These are phyloP conservation scores for Tethya wilhelma DNA, from an alignment of 37 sponge, comb jelly and placozoan species.

Conservation along the genomic window DNA sequence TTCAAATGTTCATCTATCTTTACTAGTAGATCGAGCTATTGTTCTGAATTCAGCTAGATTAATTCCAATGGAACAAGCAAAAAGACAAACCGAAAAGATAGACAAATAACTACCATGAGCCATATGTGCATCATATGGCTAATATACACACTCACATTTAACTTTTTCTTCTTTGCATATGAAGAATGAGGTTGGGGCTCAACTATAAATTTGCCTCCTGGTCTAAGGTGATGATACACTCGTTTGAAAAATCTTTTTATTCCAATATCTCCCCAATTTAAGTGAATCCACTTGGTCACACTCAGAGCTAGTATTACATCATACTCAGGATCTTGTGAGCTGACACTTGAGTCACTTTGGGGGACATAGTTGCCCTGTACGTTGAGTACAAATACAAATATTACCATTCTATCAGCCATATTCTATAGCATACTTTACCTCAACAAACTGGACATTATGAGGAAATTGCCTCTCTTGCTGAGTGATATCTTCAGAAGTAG, in stretches of 20 bases:
- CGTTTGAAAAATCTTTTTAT: slow-evolving; percentile 83
- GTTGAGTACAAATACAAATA: no score
- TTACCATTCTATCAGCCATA: no score
- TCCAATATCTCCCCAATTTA: slow-evolving; percentile 99
- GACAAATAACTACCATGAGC: no score
- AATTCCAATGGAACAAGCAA: no score
- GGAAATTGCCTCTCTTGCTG: no score
- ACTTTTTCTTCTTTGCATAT: slow-evolving; percentile 81
- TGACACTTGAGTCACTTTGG: slow-evolving; percentile 19
- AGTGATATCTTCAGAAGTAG: no score
- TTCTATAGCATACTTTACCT: slow-evolving; percentile 36
- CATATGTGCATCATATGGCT: no score
- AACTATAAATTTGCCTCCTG: slow-evolving; percentile 88
- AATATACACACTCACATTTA: slow-evolving; percentile 82
- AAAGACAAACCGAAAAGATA: no score
- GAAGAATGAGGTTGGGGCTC: slow-evolving; percentile 89
- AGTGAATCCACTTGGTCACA: slow-evolving; percentile 98
- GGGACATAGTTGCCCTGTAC: slow-evolving; percentile 92
- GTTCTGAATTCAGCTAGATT: no score
- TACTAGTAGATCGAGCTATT: no score
- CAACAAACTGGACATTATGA: slow-evolving; percentile 59
- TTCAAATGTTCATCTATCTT: no score
- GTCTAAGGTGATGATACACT: slow-evolving; percentile 76
- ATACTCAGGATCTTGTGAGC: slow-evolving; percentile 47
- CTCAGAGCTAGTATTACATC: slow-evolving; percentile 93